These are phyloP conservation scores for Drosophila micromelanica DNA, from an alignment of 1,140 invertebrate species.

Conservation along the genomic window DNA sequence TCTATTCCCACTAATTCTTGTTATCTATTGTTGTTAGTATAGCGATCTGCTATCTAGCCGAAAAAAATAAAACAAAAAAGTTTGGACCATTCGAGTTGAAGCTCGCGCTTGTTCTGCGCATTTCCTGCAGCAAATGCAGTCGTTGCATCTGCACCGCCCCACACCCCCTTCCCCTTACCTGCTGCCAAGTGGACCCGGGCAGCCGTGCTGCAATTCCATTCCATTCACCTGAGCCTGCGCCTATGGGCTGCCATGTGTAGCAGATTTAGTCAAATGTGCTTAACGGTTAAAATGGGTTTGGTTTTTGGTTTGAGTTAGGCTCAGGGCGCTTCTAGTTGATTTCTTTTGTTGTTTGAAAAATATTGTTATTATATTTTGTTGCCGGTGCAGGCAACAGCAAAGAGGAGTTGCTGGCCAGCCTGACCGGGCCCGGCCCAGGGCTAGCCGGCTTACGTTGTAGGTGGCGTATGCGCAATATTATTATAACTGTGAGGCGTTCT, in stretches of 20 bases:
- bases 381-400: constrained; percentile 45
- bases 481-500: constrained; percentile 75
- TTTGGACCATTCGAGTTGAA: constrained; percentile 63
- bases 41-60: constrained; percentile 72
- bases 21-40: constrained; percentile 77
- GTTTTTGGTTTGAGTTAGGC: constrained; percentile 62
- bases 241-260: constrained; percentile 70
- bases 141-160: constrained; percentile 15
- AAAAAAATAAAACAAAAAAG: constrained; percentile 48
- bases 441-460: constrained; percentile 59
- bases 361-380: constrained; percentile 77
- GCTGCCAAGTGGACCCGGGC: not conserved
- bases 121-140: constrained; percentile 68
- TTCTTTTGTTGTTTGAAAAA: constrained; percentile 79
- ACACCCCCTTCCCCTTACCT: not conserved
- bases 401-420: constrained; percentile 62
- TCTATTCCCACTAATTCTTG: constrained; percentile 53
- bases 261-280: constrained; percentile 82
- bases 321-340: constrained; percentile 77
- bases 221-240: constrained; percentile 43
- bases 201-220: constrained; percentile 3
- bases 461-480: constrained; percentile 81
- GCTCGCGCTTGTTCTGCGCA: constrained; percentile 63
- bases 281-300: constrained; percentile 83
- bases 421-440: constrained; percentile 27